A percentile compares a stretch with the other conserved stretches of the same genome.
Conservation (phyloP, 2,797 vertebrate genomes). For the Brotula barbata region DNA sequence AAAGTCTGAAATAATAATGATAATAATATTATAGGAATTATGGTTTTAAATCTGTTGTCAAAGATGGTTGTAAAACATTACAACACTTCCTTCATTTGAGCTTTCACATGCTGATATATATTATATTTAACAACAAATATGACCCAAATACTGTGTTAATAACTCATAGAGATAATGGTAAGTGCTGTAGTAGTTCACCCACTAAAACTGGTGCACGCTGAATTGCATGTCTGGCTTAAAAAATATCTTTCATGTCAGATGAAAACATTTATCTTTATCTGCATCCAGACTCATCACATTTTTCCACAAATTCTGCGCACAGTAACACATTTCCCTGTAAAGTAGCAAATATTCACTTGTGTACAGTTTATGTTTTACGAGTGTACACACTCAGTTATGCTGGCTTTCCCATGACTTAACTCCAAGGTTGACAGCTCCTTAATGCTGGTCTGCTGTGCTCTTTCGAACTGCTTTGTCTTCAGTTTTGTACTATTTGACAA, state of each 20-base stretch:
- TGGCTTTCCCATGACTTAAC: background rate
- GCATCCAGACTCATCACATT: background rate
- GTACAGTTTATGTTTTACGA: background rate
- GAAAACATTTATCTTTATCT: slow-evolving; percentile 5
- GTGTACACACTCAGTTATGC: background rate
- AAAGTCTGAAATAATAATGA: too few relatives aligned
- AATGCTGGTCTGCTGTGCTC: slow-evolving; percentile 28
- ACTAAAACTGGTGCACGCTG: slow-evolving; percentile 30
- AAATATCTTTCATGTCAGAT: slow-evolving; percentile 30
- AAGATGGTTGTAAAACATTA: too few relatives aligned
- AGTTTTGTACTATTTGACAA: slow-evolving; percentile 2
- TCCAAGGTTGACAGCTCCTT: slow-evolving; percentile 47
- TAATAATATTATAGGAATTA: too few relatives aligned
- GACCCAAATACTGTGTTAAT: background rate
- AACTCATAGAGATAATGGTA: background rate
- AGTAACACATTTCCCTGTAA: slow-evolving; percentile 22
- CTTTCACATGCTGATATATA: background rate
- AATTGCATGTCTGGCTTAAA: slow-evolving; percentile 40
- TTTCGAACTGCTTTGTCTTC: slow-evolving; percentile 26
- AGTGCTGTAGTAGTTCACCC: background rate
- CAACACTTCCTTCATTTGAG: background rate
- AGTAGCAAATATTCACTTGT: slow-evolving; percentile 11
- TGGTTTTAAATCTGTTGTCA: slow-evolving; percentile 3
- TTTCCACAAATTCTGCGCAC: background rate
- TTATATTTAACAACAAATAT: slow-evolving; percentile 9